Conservation (phyloP, 2,888 invertebrate genomes). For the Papilio protenor region DNA sequence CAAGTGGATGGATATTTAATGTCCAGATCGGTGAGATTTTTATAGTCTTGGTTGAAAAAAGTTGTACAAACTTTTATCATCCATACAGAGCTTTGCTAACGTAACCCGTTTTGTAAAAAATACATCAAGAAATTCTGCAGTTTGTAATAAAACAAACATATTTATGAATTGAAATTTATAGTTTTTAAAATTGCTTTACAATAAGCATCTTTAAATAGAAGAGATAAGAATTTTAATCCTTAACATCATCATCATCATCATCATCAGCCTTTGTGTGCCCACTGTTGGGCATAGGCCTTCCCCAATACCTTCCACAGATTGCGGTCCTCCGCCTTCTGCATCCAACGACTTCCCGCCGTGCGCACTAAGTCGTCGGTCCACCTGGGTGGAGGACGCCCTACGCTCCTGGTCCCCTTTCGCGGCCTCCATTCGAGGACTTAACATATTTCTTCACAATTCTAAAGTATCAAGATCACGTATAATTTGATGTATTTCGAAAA, state of each 20-base stretch:
- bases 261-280: no score
- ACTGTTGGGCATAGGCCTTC: no score
- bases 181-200: neutral
- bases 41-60: constrained; percentile 19
- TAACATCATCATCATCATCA: no score
- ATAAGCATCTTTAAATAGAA: neutral
- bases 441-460: neutral
- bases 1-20: neutral
- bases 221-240: no score
- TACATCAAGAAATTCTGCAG: neutral
- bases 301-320: no score
- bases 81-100: constrained; percentile 3
- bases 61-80: neutral
- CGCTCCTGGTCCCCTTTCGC: no score
- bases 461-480: neutral
- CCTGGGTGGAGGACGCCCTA: no score
- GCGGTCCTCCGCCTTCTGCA: no score
- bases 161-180: neutral
- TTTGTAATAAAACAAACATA: no score
- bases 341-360: no score
- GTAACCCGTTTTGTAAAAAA: constrained; percentile 8
- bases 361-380: no score
- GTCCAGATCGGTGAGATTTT: constrained; percentile 29
- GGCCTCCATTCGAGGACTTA: no score
- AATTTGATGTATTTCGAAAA: neutral